Evolutionary conservation across 1,140 invertebrate species (phyloP).

Genomic region (Mya arenaria): DNA sequence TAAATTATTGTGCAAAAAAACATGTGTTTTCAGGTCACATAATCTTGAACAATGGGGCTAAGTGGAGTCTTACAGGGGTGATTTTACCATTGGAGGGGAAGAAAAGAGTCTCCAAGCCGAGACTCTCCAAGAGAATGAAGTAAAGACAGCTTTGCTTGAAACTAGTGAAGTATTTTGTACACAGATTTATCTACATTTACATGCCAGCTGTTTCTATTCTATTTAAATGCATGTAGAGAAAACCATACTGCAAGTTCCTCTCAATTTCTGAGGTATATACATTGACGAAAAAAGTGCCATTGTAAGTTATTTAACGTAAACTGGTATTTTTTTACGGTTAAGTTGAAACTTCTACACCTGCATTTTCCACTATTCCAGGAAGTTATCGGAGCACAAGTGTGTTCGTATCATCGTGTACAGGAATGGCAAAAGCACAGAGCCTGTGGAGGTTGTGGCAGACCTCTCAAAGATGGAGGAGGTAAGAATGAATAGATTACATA

Average conservation of each 20-base stretch:
- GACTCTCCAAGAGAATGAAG: constrained; percentile 77
- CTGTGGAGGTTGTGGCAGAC: constrained; percentile 77
- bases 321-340: not conserved
- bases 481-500: constrained; percentile 21
- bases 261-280: too few relatives aligned
- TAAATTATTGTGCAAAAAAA: not conserved
- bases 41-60: constrained; percentile 67
- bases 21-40: constrained; percentile 71
- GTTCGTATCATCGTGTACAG: constrained; percentile 77
- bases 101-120: constrained; percentile 69
- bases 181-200: too few relatives aligned
- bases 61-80: constrained; percentile 79
- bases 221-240: too few relatives aligned
- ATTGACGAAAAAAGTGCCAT: too few relatives aligned
- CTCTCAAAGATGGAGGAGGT: constrained; percentile 75
- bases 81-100: constrained; percentile 71
- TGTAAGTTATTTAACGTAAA: not conserved
- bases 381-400: constrained; percentile 70
- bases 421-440: constrained; percentile 76
- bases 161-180: too few relatives aligned
- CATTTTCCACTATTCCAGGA: constrained; percentile 62
- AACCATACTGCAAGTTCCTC: too few relatives aligned
- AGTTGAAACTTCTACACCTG: not conserved
- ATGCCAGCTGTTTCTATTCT: too few relatives aligned
- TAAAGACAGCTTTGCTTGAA: too few relatives aligned